Percentiles rank a stretch among this genome's conserved stretches.
Evolutionary conservation across 2,113 vertebrate species (phyloP).

Genomic region (Entelurus aequoreus): DNA sequence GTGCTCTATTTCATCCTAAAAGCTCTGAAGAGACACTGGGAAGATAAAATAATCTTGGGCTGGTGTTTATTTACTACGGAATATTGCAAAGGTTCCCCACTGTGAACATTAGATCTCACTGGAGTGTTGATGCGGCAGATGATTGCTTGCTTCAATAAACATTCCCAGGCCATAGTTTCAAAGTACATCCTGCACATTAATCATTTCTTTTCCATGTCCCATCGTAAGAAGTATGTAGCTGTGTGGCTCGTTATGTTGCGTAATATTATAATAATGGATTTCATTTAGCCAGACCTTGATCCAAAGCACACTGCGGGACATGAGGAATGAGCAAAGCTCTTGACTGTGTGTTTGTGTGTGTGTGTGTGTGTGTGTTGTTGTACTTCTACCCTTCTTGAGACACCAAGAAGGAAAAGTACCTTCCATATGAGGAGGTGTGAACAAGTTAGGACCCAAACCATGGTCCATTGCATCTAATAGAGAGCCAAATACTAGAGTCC

Average conservation of each 20-base stretch:
- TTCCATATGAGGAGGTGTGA: too few species aligned
- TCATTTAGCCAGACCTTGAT: constrained; percentile 17
- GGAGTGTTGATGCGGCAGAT: not conserved
- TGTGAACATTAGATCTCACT: constrained; percentile 24
- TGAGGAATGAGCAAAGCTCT: constrained; percentile 14
- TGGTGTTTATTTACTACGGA: constrained; percentile 9
- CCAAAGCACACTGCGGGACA: constrained; percentile 14
- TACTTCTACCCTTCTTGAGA: too few species aligned
- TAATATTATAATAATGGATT: constrained; percentile 23
- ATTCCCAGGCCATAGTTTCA: constrained; percentile 9
- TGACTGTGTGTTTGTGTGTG: constrained; percentile 10
- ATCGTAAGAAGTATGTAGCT: constrained; percentile 5
- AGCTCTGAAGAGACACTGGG: constrained; percentile 13
- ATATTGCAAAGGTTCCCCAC: constrained; percentile 13
- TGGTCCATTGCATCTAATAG: too few species aligned
- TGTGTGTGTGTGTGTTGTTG: too few species aligned
- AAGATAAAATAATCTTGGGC: not conserved
- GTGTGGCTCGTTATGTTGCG: constrained; percentile 1
- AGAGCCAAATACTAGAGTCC: too few species aligned
- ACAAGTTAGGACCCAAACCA: too few species aligned
- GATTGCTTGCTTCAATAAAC: constrained; percentile 2
- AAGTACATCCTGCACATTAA: constrained; percentile 8
- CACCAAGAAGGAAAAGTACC: too few species aligned
- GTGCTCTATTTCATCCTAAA: constrained; percentile 6
- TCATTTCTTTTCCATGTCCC: constrained; percentile 7